A percentile compares a stretch with the other conserved stretches of the same genome.
These are phyloP conservation scores for Cromileptes altivelis DNA, from an alignment of 2,113 vertebrate species.

Conservation along the genomic window DNA sequence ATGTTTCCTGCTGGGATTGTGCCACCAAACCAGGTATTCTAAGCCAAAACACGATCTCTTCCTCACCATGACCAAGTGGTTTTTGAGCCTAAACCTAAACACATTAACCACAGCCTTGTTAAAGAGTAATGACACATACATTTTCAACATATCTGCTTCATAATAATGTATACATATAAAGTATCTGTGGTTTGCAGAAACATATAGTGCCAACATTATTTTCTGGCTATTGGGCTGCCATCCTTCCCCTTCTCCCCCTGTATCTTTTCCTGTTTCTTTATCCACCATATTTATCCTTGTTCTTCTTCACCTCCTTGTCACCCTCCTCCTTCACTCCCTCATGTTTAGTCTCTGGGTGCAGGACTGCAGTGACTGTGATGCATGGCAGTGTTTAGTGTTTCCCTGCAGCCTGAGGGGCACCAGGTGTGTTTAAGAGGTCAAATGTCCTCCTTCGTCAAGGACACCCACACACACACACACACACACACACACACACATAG, in stretches of 20 bases:
- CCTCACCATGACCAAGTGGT: no score
- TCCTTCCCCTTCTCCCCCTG: background rate
- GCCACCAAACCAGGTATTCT: no score
- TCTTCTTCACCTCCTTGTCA: background rate
- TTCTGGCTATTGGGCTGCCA: no score
- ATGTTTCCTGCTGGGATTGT: no score
- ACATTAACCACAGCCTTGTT: no score
- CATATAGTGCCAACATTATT: no score
- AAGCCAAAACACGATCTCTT: no score
- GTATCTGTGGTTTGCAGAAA: no score
- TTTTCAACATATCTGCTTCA: no score
- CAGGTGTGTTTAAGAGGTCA: slow-evolving; percentile 58
- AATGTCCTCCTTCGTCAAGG: slow-evolving; percentile 51
- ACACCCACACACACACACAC: slow-evolving; percentile 20
- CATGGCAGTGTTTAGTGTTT: slow-evolving; percentile 64
- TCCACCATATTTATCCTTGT: background rate
- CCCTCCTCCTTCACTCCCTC: background rate
- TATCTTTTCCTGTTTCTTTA: background rate
- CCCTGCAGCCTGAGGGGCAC: slow-evolving; percentile 35
- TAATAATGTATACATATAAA: no score
- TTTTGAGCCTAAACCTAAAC: no score
- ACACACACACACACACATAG: background rate
- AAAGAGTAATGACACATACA: no score
- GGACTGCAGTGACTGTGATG: slow-evolving; percentile 66
- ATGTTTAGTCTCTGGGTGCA: background rate